These are phyloP conservation scores for Drosophila greeni DNA, from an alignment of 2,888 invertebrate species.

Conservation along the genomic window DNA sequence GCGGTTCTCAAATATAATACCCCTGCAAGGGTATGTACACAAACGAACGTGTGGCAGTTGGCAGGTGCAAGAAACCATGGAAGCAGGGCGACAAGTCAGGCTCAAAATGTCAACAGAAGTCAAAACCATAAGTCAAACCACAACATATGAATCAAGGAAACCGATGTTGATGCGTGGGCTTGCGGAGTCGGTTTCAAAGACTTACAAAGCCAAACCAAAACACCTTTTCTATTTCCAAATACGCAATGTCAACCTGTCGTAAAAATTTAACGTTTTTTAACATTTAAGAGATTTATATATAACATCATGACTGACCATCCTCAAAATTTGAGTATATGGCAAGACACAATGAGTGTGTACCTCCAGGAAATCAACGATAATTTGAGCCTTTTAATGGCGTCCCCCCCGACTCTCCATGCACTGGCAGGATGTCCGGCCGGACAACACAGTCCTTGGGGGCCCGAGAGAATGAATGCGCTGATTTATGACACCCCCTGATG, in stretches of 20 bases:
- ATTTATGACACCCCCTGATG: slow-evolving; percentile 70
- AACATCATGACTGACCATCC: slow-evolving; percentile 13
- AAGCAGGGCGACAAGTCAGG: slow-evolving; percentile 19
- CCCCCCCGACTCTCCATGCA: slow-evolving; percentile 1
- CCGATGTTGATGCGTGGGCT: slow-evolving; percentile 16
- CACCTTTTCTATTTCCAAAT: slow-evolving; percentile 24
- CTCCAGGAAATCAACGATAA: slow-evolving; percentile 65
- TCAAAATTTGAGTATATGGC: slow-evolving; percentile 9
- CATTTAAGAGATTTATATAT: background rate
- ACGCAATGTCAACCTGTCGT: slow-evolving; percentile 32
- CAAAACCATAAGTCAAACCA: slow-evolving; percentile 62
- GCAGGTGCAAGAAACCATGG: slow-evolving; percentile 26
- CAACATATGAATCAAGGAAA: slow-evolving; percentile 51
- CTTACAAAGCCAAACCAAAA: slow-evolving; percentile 29
- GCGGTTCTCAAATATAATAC: too few species aligned
- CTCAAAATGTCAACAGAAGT: slow-evolving; percentile 47
- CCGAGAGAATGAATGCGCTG: slow-evolving; percentile 54
- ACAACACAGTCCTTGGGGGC: slow-evolving; percentile 33
- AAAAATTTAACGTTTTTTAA: slow-evolving; percentile 10
- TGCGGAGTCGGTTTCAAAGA: slow-evolving; percentile 42
- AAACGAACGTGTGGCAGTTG: slow-evolving; percentile 23
- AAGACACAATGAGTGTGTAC: slow-evolving; percentile 56
- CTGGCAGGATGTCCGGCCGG: slow-evolving; percentile 6
- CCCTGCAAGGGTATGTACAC: slow-evolving; percentile 20
- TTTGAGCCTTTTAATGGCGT: slow-evolving; percentile 61